Evolutionary conservation across 1,140 invertebrate genomes (phyloP).

Genomic region (Caenorhabditis inopinata): DNA sequence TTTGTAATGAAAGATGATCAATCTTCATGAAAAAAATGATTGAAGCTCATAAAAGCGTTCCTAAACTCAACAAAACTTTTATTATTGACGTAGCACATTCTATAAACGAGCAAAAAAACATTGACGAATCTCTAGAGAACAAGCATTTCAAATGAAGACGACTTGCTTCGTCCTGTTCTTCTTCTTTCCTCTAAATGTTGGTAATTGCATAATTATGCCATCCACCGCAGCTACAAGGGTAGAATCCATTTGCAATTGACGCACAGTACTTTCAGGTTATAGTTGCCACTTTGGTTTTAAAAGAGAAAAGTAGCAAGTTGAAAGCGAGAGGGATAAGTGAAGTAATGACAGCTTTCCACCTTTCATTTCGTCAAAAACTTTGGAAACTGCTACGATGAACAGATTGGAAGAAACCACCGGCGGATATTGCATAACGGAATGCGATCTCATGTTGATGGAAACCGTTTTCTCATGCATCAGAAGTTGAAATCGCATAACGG

Average conservation of each 20-base stretch:
- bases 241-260: neutral
- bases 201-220: conserved; percentile 29
- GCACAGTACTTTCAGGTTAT: neutral
- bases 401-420: neutral
- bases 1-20: too few species aligned
- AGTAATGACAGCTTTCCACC: neutral
- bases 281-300: neutral
- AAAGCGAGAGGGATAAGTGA: conserved; percentile 12
- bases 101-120: too few species aligned
- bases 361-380: neutral
- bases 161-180: neutral
- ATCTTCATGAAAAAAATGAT: too few species aligned
- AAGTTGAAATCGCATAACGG: neutral
- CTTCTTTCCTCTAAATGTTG: neutral
- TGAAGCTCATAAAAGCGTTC: too few species aligned
- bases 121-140: neutral
- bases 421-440: conserved; percentile 29
- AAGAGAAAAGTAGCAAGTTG: neutral
- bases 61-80: too few species aligned
- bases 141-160: neutral
- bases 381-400: neutral
- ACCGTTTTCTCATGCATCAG: conserved; percentile 18
- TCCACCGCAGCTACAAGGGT: neutral
- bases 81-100: too few species aligned
- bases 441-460: conserved; percentile 17